A percentile compares a stretch with the other conserved stretches of the same genome.
Evolutionary conservation across 2,113 vertebrate species (phyloP).

Genomic region (Cynoglossus semilaevis): DNA sequence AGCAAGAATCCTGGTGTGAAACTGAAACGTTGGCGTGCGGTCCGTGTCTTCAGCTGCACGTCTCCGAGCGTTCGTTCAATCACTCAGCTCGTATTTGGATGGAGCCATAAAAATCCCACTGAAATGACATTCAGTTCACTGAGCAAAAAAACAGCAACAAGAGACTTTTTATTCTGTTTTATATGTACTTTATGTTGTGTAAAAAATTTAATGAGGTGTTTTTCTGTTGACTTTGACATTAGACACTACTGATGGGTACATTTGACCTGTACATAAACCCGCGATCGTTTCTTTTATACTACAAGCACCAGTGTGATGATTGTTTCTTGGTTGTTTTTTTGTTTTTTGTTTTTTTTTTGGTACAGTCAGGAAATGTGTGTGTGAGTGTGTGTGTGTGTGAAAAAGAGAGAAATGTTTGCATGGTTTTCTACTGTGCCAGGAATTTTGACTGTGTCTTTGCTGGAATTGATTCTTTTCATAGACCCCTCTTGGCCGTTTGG

Average conservation of each 20-base stretch:
- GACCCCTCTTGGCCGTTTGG: constrained; percentile 37
- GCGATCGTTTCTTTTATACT: constrained; percentile 27
- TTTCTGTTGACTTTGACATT: constrained; percentile 48
- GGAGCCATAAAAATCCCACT: constrained; percentile 14
- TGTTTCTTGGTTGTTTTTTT: background rate
- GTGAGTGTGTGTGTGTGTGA: constrained; percentile 1
- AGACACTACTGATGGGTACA: constrained; percentile 74
- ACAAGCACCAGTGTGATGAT: constrained; percentile 43
- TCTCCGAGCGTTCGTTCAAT: constrained; percentile 28
- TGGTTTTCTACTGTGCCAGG: constrained; percentile 37
- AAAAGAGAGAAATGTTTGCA: constrained; percentile 17
- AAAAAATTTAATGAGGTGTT: constrained; percentile 46
- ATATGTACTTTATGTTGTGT: constrained; percentile 46
- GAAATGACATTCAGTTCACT: constrained; percentile 25
- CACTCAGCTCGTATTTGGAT: constrained; percentile 28
- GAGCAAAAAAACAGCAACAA: constrained; percentile 52
- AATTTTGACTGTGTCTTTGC: constrained; percentile 34
- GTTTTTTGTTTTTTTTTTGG: constrained; percentile 30
- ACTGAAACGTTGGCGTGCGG: constrained; percentile 20
- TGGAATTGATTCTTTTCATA: constrained; percentile 37
- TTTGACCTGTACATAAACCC: constrained; percentile 64
- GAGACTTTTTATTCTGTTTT: constrained; percentile 45
- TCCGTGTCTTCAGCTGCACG: background rate
- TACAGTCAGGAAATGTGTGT: constrained; percentile 44
- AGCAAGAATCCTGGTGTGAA: constrained; percentile 28